phyloP scores from a whole-genome alignment of 1,140 invertebrate genomes.

The Leptinotarsa lineolata region DNA sequence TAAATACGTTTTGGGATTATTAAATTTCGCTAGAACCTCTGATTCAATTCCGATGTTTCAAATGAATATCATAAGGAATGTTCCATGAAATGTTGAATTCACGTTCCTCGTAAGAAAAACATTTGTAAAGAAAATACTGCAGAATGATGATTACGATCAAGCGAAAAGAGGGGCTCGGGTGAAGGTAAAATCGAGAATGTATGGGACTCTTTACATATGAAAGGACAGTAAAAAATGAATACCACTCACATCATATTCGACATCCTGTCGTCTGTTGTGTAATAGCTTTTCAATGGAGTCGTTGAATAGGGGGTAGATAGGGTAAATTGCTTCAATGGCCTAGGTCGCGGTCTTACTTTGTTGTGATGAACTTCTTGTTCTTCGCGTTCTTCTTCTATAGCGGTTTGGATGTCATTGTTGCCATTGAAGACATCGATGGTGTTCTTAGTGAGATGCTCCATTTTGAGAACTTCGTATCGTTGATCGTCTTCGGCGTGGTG shows the following conservation, averaged over 20 bases:
- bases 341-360: conserved; percentile 32
- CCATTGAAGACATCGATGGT: conserved; percentile 66
- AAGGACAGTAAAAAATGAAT: not conserved
- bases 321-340: conserved; percentile 40
- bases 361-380: conserved; percentile 63
- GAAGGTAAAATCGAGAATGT: no score
- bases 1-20: no score
- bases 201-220: no score
- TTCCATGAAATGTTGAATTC: no score
- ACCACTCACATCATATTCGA: conserved; percentile 48
- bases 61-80: no score
- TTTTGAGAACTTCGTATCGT: conserved; percentile 74
- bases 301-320: conserved; percentile 41
- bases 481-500: conserved; percentile 78
- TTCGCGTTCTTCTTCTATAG: conserved; percentile 74
- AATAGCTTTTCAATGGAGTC: conserved; percentile 32
- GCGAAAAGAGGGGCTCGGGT: no score
- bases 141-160: no score
- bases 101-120: no score
- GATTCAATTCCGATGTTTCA: no score
- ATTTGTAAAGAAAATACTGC: no score
- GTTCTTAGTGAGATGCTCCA: conserved; percentile 69
- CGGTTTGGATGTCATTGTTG: conserved; percentile 77
- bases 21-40: no score
- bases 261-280: conserved; percentile 40